Conservation (phyloP, 1,140 invertebrate genomes). For the Anastrepha ludens region DNA sequence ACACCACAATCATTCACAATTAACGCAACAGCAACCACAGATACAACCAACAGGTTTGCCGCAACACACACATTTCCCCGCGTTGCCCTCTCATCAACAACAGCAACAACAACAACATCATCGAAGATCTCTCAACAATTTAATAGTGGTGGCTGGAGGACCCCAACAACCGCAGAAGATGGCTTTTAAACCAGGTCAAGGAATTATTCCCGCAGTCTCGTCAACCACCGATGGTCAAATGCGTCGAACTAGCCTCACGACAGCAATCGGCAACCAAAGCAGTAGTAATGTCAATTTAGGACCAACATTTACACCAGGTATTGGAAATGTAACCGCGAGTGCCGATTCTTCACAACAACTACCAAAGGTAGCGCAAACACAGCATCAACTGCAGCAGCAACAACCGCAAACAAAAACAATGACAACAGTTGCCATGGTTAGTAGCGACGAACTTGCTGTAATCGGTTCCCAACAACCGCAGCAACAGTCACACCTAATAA, state of each 20-base stretch:
- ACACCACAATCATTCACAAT: conserved; percentile 57
- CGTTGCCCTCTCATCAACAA: conserved; percentile 54
- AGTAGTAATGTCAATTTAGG: conserved; percentile 40
- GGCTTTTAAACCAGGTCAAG: conserved; percentile 69
- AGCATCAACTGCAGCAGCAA: conserved; percentile 47
- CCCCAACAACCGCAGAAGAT: conserved; percentile 70
- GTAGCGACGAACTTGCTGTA: conserved; percentile 63
- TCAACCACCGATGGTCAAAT: conserved; percentile 54
- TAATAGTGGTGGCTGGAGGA: conserved; percentile 69
- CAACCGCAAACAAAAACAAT: conserved; percentile 68
- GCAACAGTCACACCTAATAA: conserved; percentile 61
- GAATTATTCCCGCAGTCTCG: conserved; percentile 62
- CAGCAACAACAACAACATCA: conserved; percentile 72
- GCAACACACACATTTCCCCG: conserved; percentile 61
- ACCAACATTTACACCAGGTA: neutral
- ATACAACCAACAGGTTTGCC: conserved; percentile 68
- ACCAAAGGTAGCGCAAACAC: conserved; percentile 9
- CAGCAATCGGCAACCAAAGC: conserved; percentile 58
- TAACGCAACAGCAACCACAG: conserved; percentile 68
- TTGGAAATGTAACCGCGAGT: neutral
- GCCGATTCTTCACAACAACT: conserved; percentile 35
- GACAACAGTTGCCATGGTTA: conserved; percentile 73
- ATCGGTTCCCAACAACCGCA: conserved; percentile 54
- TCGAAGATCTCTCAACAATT: conserved; percentile 71
- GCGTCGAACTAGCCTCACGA: conserved; percentile 65